phyloP scores from a whole-genome alignment of 2,888 invertebrate species.

The Coleophora flavipennella region DNA sequence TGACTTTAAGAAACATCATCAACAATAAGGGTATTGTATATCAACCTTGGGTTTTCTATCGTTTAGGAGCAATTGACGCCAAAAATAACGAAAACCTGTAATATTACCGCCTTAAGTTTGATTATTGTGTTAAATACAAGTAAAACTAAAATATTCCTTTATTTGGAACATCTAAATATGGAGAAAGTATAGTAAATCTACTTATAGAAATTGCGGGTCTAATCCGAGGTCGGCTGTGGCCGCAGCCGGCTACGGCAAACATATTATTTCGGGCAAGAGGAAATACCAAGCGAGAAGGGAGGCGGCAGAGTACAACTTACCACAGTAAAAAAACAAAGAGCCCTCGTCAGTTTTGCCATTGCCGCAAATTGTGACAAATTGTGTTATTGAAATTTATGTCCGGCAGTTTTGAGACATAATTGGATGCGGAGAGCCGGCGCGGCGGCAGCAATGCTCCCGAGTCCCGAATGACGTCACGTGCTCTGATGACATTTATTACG shows the following conservation, averaged over 20 bases:
- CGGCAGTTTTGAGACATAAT: constrained; percentile 62
- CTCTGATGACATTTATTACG: constrained; percentile 62
- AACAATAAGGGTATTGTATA: too few relatives aligned
- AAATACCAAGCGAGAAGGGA: constrained; percentile 17
- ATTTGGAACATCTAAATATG: too few relatives aligned
- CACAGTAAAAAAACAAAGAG: constrained; percentile 44
- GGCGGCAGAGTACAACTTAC: constrained; percentile 22
- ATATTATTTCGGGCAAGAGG: constrained; percentile 8
- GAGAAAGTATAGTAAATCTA: too few relatives aligned
- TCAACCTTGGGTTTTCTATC: too few relatives aligned
- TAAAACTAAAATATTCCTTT: too few relatives aligned
- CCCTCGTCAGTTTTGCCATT: constrained; percentile 29
- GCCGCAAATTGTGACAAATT: constrained; percentile 61
- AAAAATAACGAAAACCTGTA: too few relatives aligned
- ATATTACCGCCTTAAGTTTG: too few relatives aligned
- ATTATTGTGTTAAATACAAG: too few relatives aligned
- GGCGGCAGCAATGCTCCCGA: constrained; percentile 41
- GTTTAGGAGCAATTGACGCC: too few relatives aligned
- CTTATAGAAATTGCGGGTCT: constrained; percentile 21
- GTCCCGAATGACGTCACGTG: constrained; percentile 48
- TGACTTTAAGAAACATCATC: too few relatives aligned
- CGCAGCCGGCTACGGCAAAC: constrained; percentile 14
- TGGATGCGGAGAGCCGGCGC: constrained; percentile 52
- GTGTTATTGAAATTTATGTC: constrained; percentile 65
- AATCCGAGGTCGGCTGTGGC: constrained; percentile 19